Evolutionary conservation across 2,113 vertebrate genomes (phyloP).

Genomic region (Anas platyrhynchos): DNA sequence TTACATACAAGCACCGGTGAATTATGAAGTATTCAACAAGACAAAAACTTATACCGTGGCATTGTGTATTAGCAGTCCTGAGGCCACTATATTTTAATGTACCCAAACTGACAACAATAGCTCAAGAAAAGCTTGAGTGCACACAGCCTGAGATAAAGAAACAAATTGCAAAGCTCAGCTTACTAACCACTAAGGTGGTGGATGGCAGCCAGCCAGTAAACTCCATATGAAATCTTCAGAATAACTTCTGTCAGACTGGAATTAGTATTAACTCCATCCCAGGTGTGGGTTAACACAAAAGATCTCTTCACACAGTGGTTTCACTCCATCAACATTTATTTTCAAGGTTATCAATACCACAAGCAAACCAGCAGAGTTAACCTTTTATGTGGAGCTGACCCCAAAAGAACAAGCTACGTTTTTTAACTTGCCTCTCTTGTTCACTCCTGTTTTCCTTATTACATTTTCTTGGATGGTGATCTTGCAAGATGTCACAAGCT

Average conservation of each 20-base stretch:
- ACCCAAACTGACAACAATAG: conserved; percentile 20
- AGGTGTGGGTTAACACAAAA: background rate
- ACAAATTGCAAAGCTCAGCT: conserved; percentile 30
- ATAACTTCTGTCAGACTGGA: conserved; percentile 19
- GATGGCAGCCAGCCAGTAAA: conserved; percentile 24
- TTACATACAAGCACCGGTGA: conserved; percentile 20
- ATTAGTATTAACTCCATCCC: background rate
- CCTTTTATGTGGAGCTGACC: background rate
- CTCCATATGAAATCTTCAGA: conserved; percentile 2
- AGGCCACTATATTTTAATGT: background rate
- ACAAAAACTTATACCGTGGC: background rate
- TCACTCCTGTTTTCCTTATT: background rate
- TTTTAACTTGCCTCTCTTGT: background rate
- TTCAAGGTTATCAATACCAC: conserved; percentile 10
- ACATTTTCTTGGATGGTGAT: background rate
- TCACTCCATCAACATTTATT: background rate
- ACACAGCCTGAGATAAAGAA: conserved; percentile 20
- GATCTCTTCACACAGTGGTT: background rate
- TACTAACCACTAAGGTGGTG: background rate
- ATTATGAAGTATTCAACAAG: conserved; percentile 38
- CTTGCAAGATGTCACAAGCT: conserved; percentile 1
- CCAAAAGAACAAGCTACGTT: background rate
- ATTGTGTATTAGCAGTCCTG: background rate
- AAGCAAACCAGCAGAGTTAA: background rate
- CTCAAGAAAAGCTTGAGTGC: background rate